Conservation (phyloP, 2,113 vertebrate genomes). For the Danionella cerebrum region DNA sequence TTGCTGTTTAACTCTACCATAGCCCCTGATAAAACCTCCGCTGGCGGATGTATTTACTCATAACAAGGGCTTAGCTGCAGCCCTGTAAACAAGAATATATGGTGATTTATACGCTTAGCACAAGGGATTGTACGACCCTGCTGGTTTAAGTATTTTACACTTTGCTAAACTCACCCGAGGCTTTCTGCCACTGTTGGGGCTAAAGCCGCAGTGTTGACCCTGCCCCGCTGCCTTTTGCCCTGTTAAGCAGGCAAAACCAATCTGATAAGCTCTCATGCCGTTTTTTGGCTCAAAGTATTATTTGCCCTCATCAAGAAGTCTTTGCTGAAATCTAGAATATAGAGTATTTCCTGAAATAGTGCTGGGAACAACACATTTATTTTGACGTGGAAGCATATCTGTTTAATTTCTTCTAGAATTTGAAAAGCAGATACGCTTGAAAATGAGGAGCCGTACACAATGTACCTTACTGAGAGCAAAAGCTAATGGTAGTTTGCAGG, state of each 20-base stretch:
- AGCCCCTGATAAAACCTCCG: conserved; percentile 57
- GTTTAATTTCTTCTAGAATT: no score
- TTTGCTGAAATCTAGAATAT: no score
- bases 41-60: conserved; percentile 66
- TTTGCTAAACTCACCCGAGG: conserved; percentile 56
- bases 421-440: conserved; percentile 13
- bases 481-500: conserved; percentile 55
- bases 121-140: conserved; percentile 59
- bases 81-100: conserved; percentile 62
- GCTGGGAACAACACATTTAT: no score
- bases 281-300: not conserved
- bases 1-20: conserved; percentile 43
- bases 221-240: conserved; percentile 26
- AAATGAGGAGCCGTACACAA: conserved; percentile 31
- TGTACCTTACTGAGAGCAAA: conserved; percentile 48
- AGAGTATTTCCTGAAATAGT: no score
- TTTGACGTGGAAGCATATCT: no score
- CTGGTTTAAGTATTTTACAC: conserved; percentile 65
- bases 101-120: conserved; percentile 68
- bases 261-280: not conserved
- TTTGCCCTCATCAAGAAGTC: not conserved
- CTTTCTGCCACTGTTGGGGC: conserved; percentile 49
- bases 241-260: conserved; percentile 25
- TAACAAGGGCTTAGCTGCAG: conserved; percentile 66
- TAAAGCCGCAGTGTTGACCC: conserved; percentile 45